Percentiles rank a stretch among this genome's conserved stretches.
Evolutionary conservation across 2,888 invertebrate genomes (phyloP).

Genomic region (Vandiemenella viatica): DNA sequence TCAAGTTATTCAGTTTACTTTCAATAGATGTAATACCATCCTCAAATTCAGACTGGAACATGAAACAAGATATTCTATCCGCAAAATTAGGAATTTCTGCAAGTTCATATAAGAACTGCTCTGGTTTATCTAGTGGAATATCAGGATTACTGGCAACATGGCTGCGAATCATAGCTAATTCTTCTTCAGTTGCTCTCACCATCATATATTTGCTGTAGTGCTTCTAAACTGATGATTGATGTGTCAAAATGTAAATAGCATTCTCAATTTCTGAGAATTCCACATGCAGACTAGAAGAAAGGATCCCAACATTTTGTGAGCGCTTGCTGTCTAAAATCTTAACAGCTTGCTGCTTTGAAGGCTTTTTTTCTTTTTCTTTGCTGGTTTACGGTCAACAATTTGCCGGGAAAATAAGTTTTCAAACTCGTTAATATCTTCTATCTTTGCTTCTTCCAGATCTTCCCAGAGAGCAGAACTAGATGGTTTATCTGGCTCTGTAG

Average conservation of each 20-base stretch:
- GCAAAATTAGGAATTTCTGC: slow-evolving; percentile 79
- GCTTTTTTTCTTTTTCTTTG: slow-evolving; percentile 55
- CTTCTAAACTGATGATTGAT: slow-evolving; percentile 72
- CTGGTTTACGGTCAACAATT: slow-evolving; percentile 54
- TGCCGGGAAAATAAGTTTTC: slow-evolving; percentile 79
- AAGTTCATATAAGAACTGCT: slow-evolving; percentile 77
- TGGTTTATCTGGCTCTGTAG: no score
- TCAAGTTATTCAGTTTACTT: slow-evolving; percentile 70
- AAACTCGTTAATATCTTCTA: slow-evolving; percentile 74
- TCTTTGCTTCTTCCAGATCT: slow-evolving; percentile 68
- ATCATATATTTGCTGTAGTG: slow-evolving; percentile 81
- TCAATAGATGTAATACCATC: slow-evolving; percentile 69
- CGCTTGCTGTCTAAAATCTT: slow-evolving; percentile 84
- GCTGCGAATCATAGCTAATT: slow-evolving; percentile 57
- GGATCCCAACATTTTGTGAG: slow-evolving; percentile 87
- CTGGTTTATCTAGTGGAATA: slow-evolving; percentile 78
- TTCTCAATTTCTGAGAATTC: slow-evolving; percentile 81
- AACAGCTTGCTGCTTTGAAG: slow-evolving; percentile 57
- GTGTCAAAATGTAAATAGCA: slow-evolving; percentile 77
- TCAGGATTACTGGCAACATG: slow-evolving; percentile 55
- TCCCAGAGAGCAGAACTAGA: slow-evolving; percentile 33
- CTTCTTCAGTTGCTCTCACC: slow-evolving; percentile 72
- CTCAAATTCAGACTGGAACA: slow-evolving; percentile 83
- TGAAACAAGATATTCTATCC: slow-evolving; percentile 81
- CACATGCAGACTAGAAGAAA: slow-evolving; percentile 76